Base-by-base conservation (phyloP, 2,888 invertebrate genomes). In the Julus scanicus region DNA sequence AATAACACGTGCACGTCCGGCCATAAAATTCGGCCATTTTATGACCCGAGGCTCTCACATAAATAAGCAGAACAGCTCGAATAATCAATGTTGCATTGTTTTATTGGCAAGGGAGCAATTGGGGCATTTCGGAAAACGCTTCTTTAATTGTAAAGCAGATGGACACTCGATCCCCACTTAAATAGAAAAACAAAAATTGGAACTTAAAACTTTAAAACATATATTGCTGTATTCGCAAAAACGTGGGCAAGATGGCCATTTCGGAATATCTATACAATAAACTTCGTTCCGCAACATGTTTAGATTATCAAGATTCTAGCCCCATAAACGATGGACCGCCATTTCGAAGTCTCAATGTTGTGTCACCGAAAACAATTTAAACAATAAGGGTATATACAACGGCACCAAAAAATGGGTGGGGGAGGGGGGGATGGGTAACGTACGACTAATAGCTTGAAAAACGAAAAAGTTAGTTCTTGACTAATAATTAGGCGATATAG, bases 111-210 rank as follows among this genome's bases (percentile, higher is more conserved):
- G 63, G 63, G 63, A 20, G 6, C 63, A 17, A 63, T 17, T 13
- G 63, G 29, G 63, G 1, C 63, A 63, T 63, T 53, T 63, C 63
- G 63, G 63, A 1, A 63, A 63, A 63, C 63, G 20, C 63, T 8
- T 63, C 63, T 63, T 63, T 63, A 63, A 63, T 63, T 63, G 63
- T n/a, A 6, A 63, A 63, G 63, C 63, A 63, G 63, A 15, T 63
- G 1, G 63, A 63, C 63, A 15, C 63, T 63, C 20, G 63, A 63
- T 20, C 63, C n/a, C 63, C n/a, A 63, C 63, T 63, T 63, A 63
- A 63, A 63, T n/a, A 4, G 17, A 53, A 13, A 13, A 17, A 53
- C 6, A 53, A 53, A 53, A 11, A 17, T 53, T 53, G 17, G 11
- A 53, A 53, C 44, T 44, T 8, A 13, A 53, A 53, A 53, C 53